A percentile compares a stretch with the other conserved stretches of the same genome.
Evolutionary conservation across 1,140 invertebrate species (phyloP).

Genomic region (Cepaea nemoralis): DNA sequence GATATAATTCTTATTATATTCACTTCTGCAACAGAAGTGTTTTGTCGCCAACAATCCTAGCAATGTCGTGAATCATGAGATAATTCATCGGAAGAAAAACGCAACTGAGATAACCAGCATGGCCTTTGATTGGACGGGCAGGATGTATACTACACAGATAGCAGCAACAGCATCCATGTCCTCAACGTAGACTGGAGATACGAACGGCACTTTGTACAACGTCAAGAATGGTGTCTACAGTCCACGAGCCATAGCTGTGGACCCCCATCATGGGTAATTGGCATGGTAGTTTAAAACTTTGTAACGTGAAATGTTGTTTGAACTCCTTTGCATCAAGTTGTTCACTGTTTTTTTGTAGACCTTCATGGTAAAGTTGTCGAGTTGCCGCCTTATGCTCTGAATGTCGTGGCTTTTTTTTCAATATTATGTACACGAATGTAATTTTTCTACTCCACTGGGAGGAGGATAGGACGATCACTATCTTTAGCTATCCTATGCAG

Average conservation of each 20-base stretch:
- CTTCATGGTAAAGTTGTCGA: no score
- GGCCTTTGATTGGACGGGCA: conserved; percentile 62
- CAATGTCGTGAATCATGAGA: conserved; percentile 73
- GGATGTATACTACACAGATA: conserved; percentile 64
- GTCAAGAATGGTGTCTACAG: conserved; percentile 46
- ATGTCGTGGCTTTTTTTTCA: no score
- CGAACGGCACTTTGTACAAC: conserved; percentile 50
- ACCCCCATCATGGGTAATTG: conserved; percentile 64
- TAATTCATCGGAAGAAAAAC: conserved; percentile 70
- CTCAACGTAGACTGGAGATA: conserved; percentile 80
- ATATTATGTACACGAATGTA: no score
- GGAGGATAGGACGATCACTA: no score
- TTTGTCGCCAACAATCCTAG: conserved; percentile 77
- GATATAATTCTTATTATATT: no score
- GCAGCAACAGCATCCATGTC: conserved; percentile 79
- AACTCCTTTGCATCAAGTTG: no score
- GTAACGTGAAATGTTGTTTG: no score
- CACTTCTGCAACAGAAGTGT: conserved; percentile 44
- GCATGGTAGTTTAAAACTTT: no score
- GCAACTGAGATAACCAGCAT: conserved; percentile 52
- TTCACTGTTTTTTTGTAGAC: no score
- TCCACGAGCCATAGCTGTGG: conserved; percentile 56
- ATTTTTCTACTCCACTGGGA: no score
- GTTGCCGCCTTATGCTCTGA: no score
- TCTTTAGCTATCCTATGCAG: no score